Evolutionary conservation across 1,140 invertebrate genomes (phyloP).

Genomic region (Meloidogyne hapla): DNA sequence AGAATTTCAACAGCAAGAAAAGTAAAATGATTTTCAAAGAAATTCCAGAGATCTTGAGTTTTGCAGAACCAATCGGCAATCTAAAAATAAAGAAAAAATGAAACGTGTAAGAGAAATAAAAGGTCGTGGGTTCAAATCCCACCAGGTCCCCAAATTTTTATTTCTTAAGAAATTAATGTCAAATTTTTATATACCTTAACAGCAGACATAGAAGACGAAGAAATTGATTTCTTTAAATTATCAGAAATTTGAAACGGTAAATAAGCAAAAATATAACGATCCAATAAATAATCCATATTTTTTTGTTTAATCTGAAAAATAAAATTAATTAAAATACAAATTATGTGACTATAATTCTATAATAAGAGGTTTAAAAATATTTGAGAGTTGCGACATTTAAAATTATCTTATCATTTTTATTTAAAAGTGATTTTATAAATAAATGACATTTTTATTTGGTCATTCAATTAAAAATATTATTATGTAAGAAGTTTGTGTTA

Average conservation of each 20-base stretch:
- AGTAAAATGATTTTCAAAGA: conserved; percentile 64
- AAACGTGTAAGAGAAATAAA: too few species aligned
- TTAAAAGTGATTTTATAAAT: too few species aligned
- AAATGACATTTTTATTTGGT: too few species aligned
- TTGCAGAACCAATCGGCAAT: conserved; percentile 65
- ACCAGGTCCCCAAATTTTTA: not conserved
- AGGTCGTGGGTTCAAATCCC: too few species aligned
- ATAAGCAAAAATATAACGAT: conserved; percentile 53
- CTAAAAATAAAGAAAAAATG: conserved; percentile 54
- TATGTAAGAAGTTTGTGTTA: too few species aligned
- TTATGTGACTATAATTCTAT: not conserved
- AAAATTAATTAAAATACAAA: not conserved
- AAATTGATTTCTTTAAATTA: conserved; percentile 45
- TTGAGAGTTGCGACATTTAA: too few species aligned
- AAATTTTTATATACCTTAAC: conserved; percentile 42
- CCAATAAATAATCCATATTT: conserved; percentile 54
- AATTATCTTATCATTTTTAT: too few species aligned
- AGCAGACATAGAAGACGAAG: conserved; percentile 39
- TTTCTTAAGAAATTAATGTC: not conserved
- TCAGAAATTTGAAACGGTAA: conserved; percentile 53
- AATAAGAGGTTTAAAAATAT: too few species aligned
- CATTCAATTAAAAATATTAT: too few species aligned
- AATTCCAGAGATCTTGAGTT: conserved; percentile 64
- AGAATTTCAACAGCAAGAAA: conserved; percentile 65
- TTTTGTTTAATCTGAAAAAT: not conserved